Conservation (phyloP, 2,113 vertebrate species). For the Callipepla californica region DNA sequence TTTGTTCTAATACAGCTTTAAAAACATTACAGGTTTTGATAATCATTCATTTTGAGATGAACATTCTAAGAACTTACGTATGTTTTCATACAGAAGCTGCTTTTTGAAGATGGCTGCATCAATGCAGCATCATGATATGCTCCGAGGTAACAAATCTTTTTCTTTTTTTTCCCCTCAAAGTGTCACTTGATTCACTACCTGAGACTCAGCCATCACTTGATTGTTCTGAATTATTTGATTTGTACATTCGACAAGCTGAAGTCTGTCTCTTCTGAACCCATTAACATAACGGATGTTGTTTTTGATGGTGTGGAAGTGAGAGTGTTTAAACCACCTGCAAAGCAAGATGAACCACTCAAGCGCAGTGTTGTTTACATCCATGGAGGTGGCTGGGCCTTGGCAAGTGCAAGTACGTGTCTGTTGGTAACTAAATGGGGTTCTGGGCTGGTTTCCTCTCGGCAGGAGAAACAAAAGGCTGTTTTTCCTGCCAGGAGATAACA, state of each 20-base stretch:
- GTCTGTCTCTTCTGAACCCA: constrained; percentile 74
- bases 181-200: constrained; percentile 86
- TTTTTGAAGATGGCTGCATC: not conserved
- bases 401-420: constrained; percentile 87
- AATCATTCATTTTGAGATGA: not conserved
- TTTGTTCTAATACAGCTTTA: constrained; percentile 20
- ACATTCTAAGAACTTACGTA: not conserved
- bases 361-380: constrained; percentile 91
- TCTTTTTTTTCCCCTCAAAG: constrained; percentile 60
- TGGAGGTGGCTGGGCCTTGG: constrained; percentile 94
- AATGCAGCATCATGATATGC: rapidly evolving
- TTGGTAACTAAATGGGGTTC: not conserved
- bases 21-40: not conserved
- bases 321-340: constrained; percentile 83
- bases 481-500: not conserved
- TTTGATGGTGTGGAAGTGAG: constrained; percentile 88
- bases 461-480: not conserved
- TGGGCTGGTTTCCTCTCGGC: not conserved
- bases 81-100: not conserved
- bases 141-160: constrained; percentile 17
- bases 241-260: constrained; percentile 83
- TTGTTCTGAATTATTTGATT: constrained; percentile 84
- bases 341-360: constrained; percentile 74
- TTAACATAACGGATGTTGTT: constrained; percentile 83
- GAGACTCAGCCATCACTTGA: constrained; percentile 86